A percentile compares a stretch with the other conserved stretches of the same genome.
phyloP scores from a whole-genome alignment of 2,797 vertebrate species.

The Pipistrellus pygmaeus region DNA sequence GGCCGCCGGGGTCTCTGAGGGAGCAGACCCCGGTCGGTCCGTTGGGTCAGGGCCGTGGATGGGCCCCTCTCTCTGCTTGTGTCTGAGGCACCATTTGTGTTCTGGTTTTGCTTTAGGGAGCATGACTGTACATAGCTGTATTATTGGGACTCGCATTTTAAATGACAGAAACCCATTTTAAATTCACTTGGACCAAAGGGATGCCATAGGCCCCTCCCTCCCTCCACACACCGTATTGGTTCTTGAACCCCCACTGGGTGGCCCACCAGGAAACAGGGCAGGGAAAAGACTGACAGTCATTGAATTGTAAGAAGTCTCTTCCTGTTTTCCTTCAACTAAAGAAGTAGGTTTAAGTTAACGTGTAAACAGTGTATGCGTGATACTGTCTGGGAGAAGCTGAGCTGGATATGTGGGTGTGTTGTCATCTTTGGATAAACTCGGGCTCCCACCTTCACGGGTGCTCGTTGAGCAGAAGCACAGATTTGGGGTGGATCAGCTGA shows the following conservation, averaged over 20 bases:
- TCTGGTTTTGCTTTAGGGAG: neutral
- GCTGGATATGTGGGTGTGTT: accelerated
- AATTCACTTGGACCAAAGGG: neutral
- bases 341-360: neutral
- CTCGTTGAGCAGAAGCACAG: neutral
- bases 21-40: neutral
- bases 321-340: neutral
- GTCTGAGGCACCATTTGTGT: neutral
- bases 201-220: neutral
- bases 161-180: neutral
- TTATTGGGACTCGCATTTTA: neutral
- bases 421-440: neutral
- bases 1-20: neutral
- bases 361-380: neutral
- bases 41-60: neutral
- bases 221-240: neutral
- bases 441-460: neutral
- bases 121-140: neutral
- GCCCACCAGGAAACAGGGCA: too few species aligned
- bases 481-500: neutral
- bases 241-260: neutral
- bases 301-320: neutral
- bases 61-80: neutral
- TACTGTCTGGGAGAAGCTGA: neutral
- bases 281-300: neutral